These are phyloP conservation scores for Tridacna crocea DNA, from an alignment of 2,888 invertebrate genomes.

Conservation along the genomic window DNA sequence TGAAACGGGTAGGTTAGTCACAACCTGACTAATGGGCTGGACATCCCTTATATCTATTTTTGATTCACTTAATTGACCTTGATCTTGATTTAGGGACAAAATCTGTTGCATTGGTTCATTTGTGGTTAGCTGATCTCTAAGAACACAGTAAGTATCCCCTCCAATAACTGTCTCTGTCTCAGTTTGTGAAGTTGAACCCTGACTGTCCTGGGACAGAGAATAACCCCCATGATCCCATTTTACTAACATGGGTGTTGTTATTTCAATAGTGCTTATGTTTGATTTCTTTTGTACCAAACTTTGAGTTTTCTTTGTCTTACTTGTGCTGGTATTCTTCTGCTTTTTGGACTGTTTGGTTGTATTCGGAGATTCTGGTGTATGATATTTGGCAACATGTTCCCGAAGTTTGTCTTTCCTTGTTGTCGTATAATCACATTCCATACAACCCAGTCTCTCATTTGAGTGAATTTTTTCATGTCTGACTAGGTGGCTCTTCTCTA, in stretches of 20 bases:
- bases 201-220: slow-evolving; percentile 39
- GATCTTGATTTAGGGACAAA: slow-evolving; percentile 45
- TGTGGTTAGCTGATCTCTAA: slow-evolving; percentile 47
- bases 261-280: slow-evolving; percentile 12
- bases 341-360: slow-evolving; percentile 49
- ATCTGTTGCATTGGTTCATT: slow-evolving; percentile 38
- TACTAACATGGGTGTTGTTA: slow-evolving; percentile 49
- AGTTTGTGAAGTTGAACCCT: slow-evolving; percentile 20
- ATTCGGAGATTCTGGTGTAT: slow-evolving; percentile 77
- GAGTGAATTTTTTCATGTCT: slow-evolving; percentile 89
- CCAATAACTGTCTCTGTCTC: background rate
- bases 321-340: slow-evolving; percentile 40
- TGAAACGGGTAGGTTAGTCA: slow-evolving; percentile 14
- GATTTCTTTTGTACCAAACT: slow-evolving; percentile 10
- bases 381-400: slow-evolving; percentile 85
- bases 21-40: background rate
- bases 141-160: slow-evolving; percentile 41
- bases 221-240: slow-evolving; percentile 66
- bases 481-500: slow-evolving; percentile 89
- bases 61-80: slow-evolving; percentile 31
- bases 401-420: slow-evolving; percentile 88
- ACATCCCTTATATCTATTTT: background rate
- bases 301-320: slow-evolving; percentile 39
- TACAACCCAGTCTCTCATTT: slow-evolving; percentile 88
- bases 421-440: slow-evolving; percentile 88